Percentiles rank a stretch among this genome's conserved stretches.
phyloP scores from a whole-genome alignment of 2,797 vertebrate species.

The Bradypodion ventrale region DNA sequence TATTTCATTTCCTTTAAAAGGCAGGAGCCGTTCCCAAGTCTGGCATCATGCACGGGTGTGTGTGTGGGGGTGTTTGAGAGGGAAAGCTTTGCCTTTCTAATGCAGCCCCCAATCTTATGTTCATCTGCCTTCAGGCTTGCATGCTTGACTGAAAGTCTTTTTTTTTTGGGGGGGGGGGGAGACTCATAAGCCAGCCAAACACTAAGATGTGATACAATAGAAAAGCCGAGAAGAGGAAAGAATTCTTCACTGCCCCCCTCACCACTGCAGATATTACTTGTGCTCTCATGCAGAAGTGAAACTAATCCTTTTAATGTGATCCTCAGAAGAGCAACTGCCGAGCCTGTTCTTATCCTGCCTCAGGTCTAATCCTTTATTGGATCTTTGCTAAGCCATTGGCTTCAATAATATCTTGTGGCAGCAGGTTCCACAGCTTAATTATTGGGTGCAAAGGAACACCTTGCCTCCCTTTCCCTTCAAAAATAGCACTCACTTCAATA shows the following conservation, averaged over 20 bases:
- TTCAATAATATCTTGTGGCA: slow-evolving; percentile 33
- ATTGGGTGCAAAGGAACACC: slow-evolving; percentile 9
- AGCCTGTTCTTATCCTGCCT: slow-evolving; percentile 21
- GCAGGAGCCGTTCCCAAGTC: not conserved
- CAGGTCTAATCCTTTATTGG: slow-evolving; percentile 22
- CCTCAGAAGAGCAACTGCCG: slow-evolving; percentile 9
- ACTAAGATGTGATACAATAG: not conserved
- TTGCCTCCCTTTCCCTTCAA: not conserved
- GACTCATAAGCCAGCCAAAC: slow-evolving; percentile 9
- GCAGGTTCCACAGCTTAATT: slow-evolving; percentile 33
- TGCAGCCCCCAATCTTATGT: not conserved
- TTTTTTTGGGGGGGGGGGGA: not conserved
- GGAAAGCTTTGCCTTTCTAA: not conserved
- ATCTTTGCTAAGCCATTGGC: slow-evolving; percentile 34
- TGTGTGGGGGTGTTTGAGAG: no score
- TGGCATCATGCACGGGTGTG: no score
- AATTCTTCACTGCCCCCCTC: not conserved
- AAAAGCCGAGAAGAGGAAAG: not conserved
- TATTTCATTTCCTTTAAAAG: not conserved
- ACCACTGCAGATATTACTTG: slow-evolving; percentile 23
- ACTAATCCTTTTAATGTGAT: slow-evolving; percentile 33
- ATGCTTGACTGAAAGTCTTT: slow-evolving; percentile 9
- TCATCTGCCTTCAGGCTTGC: not conserved
- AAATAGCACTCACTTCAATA: not conserved
- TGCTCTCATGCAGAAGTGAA: slow-evolving; percentile 18